These are phyloP conservation scores for Seira ritae DNA, from an alignment of 2,888 invertebrate genomes.

Conservation along the genomic window DNA sequence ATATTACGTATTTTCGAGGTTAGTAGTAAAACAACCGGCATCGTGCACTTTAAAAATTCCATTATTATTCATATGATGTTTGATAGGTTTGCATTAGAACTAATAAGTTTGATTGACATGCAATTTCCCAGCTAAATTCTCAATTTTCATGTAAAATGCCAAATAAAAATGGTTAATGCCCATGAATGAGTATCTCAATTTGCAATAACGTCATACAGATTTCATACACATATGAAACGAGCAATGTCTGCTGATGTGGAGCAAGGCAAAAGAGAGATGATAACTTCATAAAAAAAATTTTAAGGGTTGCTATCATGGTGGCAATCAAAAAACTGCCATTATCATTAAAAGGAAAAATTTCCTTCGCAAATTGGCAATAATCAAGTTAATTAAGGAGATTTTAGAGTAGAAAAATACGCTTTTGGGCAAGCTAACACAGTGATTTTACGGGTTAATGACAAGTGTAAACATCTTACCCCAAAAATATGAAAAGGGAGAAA, in stretches of 20 bases:
- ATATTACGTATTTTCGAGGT: slow-evolving; percentile 15
- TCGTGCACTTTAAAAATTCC: slow-evolving; percentile 23
- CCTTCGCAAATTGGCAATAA: slow-evolving; percentile 43
- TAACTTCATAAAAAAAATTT: no score
- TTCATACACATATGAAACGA: slow-evolving; percentile 21
- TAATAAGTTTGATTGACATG: slow-evolving; percentile 53
- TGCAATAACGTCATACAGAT: no score
- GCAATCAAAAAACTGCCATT: slow-evolving; percentile 49
- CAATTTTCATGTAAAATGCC: slow-evolving; percentile 53
- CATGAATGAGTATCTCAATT: slow-evolving; percentile 43
- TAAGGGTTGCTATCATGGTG: slow-evolving; percentile 45
- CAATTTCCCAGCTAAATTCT: slow-evolving; percentile 37
- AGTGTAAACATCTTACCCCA: no score
- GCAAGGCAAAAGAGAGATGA: background rate
- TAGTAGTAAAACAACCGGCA: no score
- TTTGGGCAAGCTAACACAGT: no score
- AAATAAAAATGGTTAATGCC: slow-evolving; percentile 42
- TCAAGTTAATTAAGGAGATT: slow-evolving; percentile 53
- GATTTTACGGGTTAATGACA: no score
- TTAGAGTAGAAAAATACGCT: slow-evolving; percentile 23
- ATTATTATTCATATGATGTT: no score
- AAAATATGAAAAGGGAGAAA: no score
- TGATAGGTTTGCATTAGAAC: no score
- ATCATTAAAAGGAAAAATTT: slow-evolving; percentile 49
- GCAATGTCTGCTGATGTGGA: background rate